Percentiles rank a stretch among this genome's conserved stretches.
Evolutionary conservation across 2,797 vertebrate species (phyloP).

Genomic region (Thaleichthys pacificus): DNA sequence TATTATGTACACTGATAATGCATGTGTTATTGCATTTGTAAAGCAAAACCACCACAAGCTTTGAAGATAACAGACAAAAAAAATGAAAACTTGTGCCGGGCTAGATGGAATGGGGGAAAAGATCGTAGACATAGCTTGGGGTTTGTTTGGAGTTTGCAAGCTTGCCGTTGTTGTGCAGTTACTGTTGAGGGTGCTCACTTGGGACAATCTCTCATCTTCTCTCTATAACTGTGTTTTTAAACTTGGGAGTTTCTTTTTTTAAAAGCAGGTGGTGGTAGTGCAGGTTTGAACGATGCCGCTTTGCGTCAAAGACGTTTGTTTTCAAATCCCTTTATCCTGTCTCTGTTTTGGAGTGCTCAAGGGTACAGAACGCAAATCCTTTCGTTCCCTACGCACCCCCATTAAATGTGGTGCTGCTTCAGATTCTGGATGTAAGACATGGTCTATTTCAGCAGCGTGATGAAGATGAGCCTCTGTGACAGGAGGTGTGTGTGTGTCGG

Average conservation of each 20-base stretch:
- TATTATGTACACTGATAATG: constrained; percentile 3
- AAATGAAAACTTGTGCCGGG: background rate
- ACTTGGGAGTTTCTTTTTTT: background rate
- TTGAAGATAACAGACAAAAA: background rate
- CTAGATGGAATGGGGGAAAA: background rate
- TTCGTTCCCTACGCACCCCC: constrained; percentile 5
- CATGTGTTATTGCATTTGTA: constrained; percentile 1
- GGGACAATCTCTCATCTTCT: background rate
- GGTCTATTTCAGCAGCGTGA: constrained; percentile 15
- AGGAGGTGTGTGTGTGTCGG: constrained; percentile 11
- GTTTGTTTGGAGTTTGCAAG: constrained; percentile 12
- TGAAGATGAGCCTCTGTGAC: constrained; percentile 10
- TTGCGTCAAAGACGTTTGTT: background rate
- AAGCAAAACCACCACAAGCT: constrained; percentile 3
- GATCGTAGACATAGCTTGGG: background rate
- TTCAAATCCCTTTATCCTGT: background rate
- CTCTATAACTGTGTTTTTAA: background rate
- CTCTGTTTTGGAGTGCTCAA: background rate
- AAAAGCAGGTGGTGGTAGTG: background rate
- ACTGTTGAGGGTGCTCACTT: background rate
- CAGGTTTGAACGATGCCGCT: background rate
- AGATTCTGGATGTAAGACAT: background rate
- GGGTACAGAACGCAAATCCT: background rate
- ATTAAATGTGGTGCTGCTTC: background rate
- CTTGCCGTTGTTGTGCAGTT: background rate